Evolutionary conservation across 2,888 invertebrate genomes (phyloP).

Genomic region (Scaptomyza reducta): DNA sequence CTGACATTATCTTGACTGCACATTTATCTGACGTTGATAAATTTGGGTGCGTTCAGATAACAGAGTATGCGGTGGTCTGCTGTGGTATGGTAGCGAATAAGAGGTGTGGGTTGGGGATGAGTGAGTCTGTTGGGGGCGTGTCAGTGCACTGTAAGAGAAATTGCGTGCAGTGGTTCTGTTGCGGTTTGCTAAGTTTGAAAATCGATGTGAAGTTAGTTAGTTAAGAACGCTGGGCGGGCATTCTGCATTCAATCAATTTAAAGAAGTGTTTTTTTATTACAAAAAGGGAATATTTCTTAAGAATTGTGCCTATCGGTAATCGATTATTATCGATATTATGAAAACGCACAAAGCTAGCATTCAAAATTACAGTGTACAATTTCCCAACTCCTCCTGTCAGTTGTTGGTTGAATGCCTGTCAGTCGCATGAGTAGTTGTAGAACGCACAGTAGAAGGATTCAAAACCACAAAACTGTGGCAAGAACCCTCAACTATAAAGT

Average conservation of each 20-base stretch:
- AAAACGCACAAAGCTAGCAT: too few relatives aligned
- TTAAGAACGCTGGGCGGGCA: too few relatives aligned
- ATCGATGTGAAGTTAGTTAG: neutral
- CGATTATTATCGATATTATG: neutral
- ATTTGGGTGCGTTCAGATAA: conserved; percentile 43
- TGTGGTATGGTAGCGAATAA: too few relatives aligned
- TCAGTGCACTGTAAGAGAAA: conserved; percentile 18
- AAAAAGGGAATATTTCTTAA: neutral
- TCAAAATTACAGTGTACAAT: neutral
- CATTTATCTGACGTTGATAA: conserved; percentile 64
- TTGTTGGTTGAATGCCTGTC: neutral
- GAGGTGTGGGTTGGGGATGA: neutral
- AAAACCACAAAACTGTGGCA: conserved; percentile 9
- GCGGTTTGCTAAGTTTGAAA: neutral
- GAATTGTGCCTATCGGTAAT: neutral
- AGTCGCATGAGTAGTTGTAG: neutral
- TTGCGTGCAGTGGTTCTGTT: conserved; percentile 17
- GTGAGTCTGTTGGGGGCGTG: neutral
- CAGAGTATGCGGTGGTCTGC: neutral
- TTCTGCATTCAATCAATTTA: too few relatives aligned
- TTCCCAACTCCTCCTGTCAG: neutral
- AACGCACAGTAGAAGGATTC: neutral
- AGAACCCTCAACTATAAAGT: neutral
- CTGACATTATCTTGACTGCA: conserved; percentile 36
- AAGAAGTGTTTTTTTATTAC: neutral